phyloP scores from a whole-genome alignment of 2,797 vertebrate species.

The Gymnocypris eckloni region DNA sequence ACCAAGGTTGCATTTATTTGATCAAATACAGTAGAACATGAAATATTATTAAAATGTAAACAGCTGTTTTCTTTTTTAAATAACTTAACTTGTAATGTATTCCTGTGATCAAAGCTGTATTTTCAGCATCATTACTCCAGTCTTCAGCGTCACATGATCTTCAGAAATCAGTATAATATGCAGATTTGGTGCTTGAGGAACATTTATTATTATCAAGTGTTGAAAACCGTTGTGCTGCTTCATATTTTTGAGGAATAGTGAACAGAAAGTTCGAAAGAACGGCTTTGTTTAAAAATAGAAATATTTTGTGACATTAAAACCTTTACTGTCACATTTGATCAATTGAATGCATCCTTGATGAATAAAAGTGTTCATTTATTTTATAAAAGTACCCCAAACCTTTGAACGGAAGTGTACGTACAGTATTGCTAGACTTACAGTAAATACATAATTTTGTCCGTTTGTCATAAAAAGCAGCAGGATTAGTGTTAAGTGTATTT shows the following conservation, averaged over 20 bases:
- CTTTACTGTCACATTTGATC: background rate
- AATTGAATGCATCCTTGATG: background rate
- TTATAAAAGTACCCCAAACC: background rate
- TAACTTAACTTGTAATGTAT: background rate
- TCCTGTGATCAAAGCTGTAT: background rate
- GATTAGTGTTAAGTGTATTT: slow-evolving; percentile 58
- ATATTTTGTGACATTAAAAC: background rate
- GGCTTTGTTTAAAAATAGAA: background rate
- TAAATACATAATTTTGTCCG: background rate
- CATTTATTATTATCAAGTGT: too few relatives aligned
- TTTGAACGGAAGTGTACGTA: background rate
- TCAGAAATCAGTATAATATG: background rate
- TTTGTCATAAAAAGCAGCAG: slow-evolving; percentile 38
- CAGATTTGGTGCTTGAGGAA: background rate
- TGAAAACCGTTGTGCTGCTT: background rate
- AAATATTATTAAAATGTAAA: background rate
- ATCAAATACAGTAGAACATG: background rate
- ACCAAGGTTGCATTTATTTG: background rate
- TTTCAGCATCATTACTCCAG: background rate
- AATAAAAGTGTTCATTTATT: background rate
- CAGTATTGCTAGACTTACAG: background rate
- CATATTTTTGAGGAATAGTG: background rate
- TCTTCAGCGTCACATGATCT: background rate
- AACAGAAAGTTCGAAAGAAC: background rate
- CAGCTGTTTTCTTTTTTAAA: background rate